A percentile compares a stretch with the other conserved stretches of the same genome.
Evolutionary conservation across 2,797 vertebrate genomes (phyloP).

Genomic region (Clarias fuscus): DNA sequence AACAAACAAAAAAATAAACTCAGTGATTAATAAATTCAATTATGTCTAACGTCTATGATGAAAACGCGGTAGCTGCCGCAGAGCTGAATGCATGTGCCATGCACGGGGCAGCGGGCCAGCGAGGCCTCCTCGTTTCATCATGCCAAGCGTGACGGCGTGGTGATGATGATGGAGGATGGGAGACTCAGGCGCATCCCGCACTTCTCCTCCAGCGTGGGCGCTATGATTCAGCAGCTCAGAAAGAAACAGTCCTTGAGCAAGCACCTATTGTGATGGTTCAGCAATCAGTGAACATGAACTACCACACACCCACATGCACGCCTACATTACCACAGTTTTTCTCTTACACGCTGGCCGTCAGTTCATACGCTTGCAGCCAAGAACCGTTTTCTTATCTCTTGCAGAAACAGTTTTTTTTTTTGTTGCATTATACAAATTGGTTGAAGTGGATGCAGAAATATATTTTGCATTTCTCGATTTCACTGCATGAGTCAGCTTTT

Average conservation of each 20-base stretch:
- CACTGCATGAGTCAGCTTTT: conserved; percentile 15
- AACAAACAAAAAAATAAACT: neutral
- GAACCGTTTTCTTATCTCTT: conserved; percentile 28
- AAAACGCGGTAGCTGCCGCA: conserved; percentile 22
- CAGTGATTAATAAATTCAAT: neutral
- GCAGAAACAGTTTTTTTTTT: conserved; percentile 1
- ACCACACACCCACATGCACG: conserved; percentile 48
- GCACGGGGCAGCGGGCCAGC: conserved; percentile 24
- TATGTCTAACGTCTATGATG: conserved; percentile 1
- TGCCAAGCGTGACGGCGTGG: conserved; percentile 46
- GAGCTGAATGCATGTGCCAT: conserved; percentile 31
- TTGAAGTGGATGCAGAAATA: conserved; percentile 15
- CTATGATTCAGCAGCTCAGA: conserved; percentile 56
- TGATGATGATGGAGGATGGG: conserved; percentile 47
- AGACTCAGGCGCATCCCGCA: conserved; percentile 44
- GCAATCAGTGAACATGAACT: conserved; percentile 54
- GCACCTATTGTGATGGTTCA: conserved; percentile 63
- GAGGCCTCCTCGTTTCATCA: conserved; percentile 34
- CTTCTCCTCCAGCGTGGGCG: conserved; percentile 63
- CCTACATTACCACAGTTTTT: conserved; percentile 43
- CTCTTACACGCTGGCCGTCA: conserved; percentile 9
- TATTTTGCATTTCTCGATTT: neutral
- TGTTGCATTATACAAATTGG: conserved; percentile 5
- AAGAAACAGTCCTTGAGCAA: conserved; percentile 67
- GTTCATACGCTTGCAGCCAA: conserved; percentile 17